Evolutionary conservation across 2,888 invertebrate species (phyloP).

Genomic region (Drosophila multiciliata): DNA sequence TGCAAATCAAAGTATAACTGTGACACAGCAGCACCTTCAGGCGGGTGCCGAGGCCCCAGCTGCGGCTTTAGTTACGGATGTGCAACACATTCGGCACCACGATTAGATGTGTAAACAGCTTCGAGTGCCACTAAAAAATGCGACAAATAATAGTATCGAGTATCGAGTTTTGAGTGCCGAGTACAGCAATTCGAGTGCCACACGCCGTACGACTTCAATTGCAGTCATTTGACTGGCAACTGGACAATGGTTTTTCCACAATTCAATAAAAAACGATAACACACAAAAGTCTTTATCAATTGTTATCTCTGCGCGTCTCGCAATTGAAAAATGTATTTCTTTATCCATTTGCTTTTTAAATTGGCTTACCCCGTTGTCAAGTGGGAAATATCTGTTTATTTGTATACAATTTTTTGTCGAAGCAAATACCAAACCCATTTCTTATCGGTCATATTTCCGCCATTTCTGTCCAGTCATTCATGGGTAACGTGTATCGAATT

Average conservation of each 20-base stretch:
- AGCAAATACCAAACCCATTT: neutral
- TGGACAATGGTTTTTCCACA: neutral
- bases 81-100: constrained; percentile 21
- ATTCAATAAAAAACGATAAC: constrained; percentile 4
- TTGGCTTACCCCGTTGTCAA: neutral
- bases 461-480: neutral
- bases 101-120: constrained; percentile 30
- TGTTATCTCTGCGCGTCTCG: constrained; percentile 10
- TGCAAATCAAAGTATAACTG: constrained; percentile 64
- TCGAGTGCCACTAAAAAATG: constrained; percentile 17
- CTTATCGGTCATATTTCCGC: neutral
- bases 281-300: constrained; percentile 11
- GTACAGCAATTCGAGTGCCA: constrained; percentile 11
- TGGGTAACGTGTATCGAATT: neutral
- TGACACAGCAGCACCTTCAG: constrained; percentile 21
- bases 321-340: constrained; percentile 18
- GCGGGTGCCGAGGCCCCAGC: constrained; percentile 10
- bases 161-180: constrained; percentile 5
- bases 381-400: neutral
- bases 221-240: constrained; percentile 19
- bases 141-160: constrained; percentile 2
- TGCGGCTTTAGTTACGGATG: constrained; percentile 18
- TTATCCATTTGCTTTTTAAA: constrained; percentile 14
- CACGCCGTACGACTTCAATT: constrained; percentile 28
- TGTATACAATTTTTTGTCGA: neutral